Evolutionary conservation across 2,797 vertebrate species (phyloP).

Genomic region (Labroides dimidiatus): DNA sequence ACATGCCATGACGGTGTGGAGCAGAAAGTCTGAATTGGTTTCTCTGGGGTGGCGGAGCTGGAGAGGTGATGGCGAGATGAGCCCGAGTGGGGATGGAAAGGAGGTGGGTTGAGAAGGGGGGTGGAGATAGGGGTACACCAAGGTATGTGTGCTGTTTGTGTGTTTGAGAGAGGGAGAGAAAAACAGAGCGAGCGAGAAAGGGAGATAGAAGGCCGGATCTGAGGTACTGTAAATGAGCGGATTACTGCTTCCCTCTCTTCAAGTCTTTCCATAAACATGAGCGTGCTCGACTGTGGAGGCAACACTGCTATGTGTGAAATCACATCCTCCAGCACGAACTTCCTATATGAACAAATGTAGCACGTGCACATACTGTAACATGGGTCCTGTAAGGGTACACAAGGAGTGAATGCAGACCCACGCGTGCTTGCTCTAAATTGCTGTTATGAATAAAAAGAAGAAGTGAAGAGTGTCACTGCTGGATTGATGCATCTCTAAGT

Average conservation of each 20-base stretch:
- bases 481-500: conserved; percentile 70
- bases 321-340: conserved; percentile 38
- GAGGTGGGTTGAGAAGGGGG: neutral
- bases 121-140: conserved; percentile 47
- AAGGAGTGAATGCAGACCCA: conserved; percentile 7
- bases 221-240: conserved; percentile 71
- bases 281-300: conserved; percentile 63
- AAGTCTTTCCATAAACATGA: conserved; percentile 77
- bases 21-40: conserved; percentile 78
- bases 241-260: conserved; percentile 64
- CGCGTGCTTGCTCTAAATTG: conserved; percentile 50
- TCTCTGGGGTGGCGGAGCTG: conserved; percentile 70
- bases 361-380: conserved; percentile 25
- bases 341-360: conserved; percentile 34
- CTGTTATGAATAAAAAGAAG: conserved; percentile 56
- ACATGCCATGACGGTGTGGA: conserved; percentile 79
- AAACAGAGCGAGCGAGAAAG: conserved; percentile 25
- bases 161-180: conserved; percentile 33
- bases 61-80: conserved; percentile 75
- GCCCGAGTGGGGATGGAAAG: conserved; percentile 56
- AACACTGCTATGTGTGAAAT: conserved; percentile 60
- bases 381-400: conserved; percentile 9
- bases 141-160: conserved; percentile 48
- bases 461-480: conserved; percentile 62
- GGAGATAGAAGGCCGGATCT: conserved; percentile 57